Percentiles rank a stretch among this genome's conserved stretches.
Conservation (phyloP, 64 coral and sea anemone genomes). For the Anthopleura sola region DNA sequence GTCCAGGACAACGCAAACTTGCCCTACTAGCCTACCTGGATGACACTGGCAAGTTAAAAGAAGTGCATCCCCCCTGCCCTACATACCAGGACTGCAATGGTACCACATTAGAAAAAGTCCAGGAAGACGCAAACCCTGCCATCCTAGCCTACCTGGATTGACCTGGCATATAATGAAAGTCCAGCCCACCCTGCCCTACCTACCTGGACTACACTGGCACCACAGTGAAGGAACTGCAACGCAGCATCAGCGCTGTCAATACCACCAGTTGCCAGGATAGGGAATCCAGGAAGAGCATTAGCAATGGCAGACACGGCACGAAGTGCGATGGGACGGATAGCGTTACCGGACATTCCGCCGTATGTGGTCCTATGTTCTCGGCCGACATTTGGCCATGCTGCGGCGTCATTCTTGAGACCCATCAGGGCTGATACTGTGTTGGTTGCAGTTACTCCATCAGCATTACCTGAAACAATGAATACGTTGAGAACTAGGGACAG, state of each 20-base stretch:
- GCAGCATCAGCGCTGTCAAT: constrained; percentile 96
- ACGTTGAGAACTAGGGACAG: not conserved
- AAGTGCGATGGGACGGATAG: constrained; percentile 90
- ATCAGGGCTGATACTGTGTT: constrained; percentile 98
- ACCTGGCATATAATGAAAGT: too few relatives aligned
- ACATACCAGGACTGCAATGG: constrained; percentile 78
- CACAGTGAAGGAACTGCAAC: constrained; percentile 92
- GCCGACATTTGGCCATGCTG: constrained; percentile 84
- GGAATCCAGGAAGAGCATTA: constrained; percentile 82
- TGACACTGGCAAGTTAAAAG: too few relatives aligned
- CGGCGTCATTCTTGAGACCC: constrained; percentile 52
- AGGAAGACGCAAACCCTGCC: too few relatives aligned
- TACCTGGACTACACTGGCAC: constrained; percentile 90
- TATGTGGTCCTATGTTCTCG: constrained; percentile 82
- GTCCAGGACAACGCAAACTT: too few relatives aligned
- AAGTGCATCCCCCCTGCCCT: too few relatives aligned
- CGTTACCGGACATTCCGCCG: constrained; percentile 93
- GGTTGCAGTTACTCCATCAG: constrained; percentile 98
- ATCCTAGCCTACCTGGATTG: too few relatives aligned
- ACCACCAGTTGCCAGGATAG: constrained; percentile 93
- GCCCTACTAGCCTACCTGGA: too few relatives aligned
- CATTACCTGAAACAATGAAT: constrained; percentile 41
- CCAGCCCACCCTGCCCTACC: not conserved
- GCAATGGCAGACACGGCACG: constrained; percentile 95
- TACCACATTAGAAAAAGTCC: constrained; percentile 43